Conservation (phyloP, 2,888 invertebrate species). For the Ashinkailepas kermadecensis region DNA sequence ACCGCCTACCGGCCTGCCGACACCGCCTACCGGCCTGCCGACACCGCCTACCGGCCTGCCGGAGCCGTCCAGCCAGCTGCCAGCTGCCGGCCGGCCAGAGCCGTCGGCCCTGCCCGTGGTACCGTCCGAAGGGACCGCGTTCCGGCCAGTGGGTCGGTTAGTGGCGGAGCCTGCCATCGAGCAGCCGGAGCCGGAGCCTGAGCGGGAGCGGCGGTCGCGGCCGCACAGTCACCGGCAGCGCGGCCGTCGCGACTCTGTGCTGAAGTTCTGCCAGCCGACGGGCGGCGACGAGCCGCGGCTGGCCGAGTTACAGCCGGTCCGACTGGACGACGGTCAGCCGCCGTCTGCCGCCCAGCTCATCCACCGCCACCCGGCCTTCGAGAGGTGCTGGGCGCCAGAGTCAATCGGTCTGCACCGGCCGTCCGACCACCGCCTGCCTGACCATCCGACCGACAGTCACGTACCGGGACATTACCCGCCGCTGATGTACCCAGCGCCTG, state of each 20-base stretch:
- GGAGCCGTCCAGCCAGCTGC: neutral
- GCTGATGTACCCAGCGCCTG: too few species aligned
- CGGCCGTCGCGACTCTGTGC: conserved; percentile 11
- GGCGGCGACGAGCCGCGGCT: neutral
- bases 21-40: too few species aligned
- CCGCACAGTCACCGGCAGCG: neutral
- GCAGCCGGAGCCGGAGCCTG: neutral
- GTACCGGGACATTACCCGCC: too few species aligned
- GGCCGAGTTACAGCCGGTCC: neutral
- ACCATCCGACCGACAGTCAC: too few species aligned
- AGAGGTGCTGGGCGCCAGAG: neutral
- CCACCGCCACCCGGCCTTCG: neutral
- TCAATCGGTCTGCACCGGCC: neutral
- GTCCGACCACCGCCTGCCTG: neutral
- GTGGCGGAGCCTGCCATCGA: too few species aligned
- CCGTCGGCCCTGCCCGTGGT: neutral
- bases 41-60: too few species aligned
- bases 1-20: too few species aligned
- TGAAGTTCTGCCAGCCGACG: neutral
- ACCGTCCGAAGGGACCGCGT: neutral
- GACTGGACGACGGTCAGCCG: neutral
- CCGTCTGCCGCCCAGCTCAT: conserved; percentile 12
- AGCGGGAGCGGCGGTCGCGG: neutral
- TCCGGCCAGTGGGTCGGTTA: neutral
- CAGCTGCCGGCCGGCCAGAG: neutral